Percentiles rank a stretch among this genome's conserved stretches.
Evolutionary conservation across 1,140 invertebrate genomes (phyloP).

Genomic region (Brachionus manjavacas): DNA sequence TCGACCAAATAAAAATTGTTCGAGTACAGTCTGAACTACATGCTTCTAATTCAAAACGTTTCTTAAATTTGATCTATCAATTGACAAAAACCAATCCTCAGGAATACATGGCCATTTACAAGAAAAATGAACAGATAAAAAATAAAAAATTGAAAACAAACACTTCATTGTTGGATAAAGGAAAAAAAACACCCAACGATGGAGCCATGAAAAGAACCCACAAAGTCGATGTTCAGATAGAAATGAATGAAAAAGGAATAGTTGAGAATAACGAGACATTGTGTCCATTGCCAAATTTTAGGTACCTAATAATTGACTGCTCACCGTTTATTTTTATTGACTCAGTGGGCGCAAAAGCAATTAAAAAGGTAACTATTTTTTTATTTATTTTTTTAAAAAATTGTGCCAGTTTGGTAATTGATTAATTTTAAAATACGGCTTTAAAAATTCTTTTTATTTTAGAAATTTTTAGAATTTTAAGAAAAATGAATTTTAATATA

Average conservation of each 20-base stretch:
- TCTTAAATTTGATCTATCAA: neutral
- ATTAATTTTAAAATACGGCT: no score
- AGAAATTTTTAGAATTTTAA: no score
- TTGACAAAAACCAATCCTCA: neutral
- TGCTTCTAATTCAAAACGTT: neutral
- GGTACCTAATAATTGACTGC: conserved; percentile 14
- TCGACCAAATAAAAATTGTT: conserved; percentile 14
- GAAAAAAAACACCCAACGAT: no score
- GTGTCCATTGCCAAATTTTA: neutral
- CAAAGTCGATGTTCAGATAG: neutral
- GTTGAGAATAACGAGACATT: neutral
- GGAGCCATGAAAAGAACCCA: neutral
- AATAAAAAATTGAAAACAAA: neutral
- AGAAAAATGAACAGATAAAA: neutral
- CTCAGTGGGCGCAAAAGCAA: conserved; percentile 10
- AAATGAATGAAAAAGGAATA: neutral
- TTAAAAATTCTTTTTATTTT: no score
- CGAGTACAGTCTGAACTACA: neutral
- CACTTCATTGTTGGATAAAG: neutral
- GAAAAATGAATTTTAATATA: no score
- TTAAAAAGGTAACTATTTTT: neutral
- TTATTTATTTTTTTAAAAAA: neutral
- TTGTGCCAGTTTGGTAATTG: no score
- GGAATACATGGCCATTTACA: neutral
- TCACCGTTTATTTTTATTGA: conserved; percentile 1